These are phyloP conservation scores for Parus major DNA, from an alignment of 2,113 vertebrate species.

Conservation along the genomic window DNA sequence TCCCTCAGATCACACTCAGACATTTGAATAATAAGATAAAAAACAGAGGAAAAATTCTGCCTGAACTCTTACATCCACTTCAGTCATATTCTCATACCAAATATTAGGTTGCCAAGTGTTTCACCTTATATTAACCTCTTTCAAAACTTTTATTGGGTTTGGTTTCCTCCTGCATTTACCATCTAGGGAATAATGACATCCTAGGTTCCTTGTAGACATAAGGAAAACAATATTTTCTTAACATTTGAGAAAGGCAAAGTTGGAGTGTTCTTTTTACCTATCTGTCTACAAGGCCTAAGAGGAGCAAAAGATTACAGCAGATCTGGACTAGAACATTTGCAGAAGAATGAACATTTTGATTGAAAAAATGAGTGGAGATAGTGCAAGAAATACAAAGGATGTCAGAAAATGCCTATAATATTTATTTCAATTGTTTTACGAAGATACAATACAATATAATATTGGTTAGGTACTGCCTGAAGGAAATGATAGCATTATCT, in stretches of 20 bases:
- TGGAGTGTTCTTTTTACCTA: not conserved
- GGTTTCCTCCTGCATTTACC: not conserved
- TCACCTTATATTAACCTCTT: not conserved
- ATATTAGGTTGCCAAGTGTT: not conserved
- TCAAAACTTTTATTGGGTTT: not conserved
- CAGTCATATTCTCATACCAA: not conserved
- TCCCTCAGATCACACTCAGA: not conserved
- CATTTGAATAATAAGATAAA: not conserved
- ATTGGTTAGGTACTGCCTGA: not conserved
- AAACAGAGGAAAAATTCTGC: not conserved
- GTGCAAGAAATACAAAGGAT: not conserved
- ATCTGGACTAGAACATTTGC: not conserved
- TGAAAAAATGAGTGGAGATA: not conserved
- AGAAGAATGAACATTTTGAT: not conserved
- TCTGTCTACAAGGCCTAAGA: not conserved
- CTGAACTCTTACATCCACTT: not conserved
- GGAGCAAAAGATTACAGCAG: not conserved
- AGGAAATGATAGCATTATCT: constrained; percentile 30
- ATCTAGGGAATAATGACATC: not conserved
- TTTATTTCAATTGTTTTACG: constrained; percentile 45
- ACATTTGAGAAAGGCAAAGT: not conserved
- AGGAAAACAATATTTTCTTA: constrained; percentile 3
- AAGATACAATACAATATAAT: not conserved
- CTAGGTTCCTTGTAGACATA: not conserved
- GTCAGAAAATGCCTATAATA: not conserved